A percentile compares a stretch with the other conserved stretches of the same genome.
phyloP scores from a whole-genome alignment of 2,113 vertebrate species.

The Aptenodytes patagonicus region DNA sequence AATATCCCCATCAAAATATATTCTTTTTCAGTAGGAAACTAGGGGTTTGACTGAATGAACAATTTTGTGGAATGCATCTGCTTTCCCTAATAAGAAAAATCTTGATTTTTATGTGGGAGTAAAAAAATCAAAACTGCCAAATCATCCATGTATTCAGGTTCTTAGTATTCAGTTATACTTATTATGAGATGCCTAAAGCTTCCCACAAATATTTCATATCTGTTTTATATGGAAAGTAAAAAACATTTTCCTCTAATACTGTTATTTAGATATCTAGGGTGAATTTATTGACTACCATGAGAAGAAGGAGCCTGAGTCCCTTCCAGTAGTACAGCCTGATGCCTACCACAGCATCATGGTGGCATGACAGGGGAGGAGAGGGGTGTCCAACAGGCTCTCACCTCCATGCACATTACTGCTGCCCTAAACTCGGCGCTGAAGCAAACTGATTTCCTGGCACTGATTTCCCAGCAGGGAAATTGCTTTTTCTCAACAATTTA shows the following conservation, averaged over 20 bases:
- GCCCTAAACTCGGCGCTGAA: background rate
- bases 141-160: background rate
- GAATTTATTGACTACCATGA: background rate
- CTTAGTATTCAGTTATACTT: background rate
- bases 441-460: background rate
- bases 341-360: background rate
- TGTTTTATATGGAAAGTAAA: background rate
- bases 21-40: background rate
- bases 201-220: background rate
- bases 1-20: background rate
- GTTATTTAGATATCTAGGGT: background rate
- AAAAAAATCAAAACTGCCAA: background rate
- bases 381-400: background rate
- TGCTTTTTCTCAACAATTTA: background rate
- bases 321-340: background rate
- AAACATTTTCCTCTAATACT: background rate
- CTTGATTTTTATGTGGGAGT: background rate
- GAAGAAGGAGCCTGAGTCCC: background rate
- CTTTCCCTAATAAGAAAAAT: background rate
- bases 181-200: background rate
- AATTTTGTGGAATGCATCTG: background rate
- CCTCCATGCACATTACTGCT: background rate
- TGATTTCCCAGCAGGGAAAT: background rate
- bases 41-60: background rate
- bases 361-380: background rate